Percentiles rank a stretch among this genome's conserved stretches.
These are phyloP conservation scores for Microctonus brassicae DNA, from an alignment of 2,888 invertebrate species.

Conservation along the genomic window DNA sequence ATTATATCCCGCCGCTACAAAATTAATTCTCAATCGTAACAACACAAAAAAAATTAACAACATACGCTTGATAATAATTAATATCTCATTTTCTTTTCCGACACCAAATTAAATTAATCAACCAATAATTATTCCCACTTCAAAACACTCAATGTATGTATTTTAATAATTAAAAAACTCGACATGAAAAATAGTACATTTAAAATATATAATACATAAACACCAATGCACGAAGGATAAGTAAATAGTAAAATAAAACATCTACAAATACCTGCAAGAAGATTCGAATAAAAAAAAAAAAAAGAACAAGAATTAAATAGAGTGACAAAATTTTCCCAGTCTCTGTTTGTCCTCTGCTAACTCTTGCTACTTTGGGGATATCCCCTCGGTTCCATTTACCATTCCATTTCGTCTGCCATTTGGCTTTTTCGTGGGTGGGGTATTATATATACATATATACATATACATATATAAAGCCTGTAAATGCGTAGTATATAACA, in stretches of 20 bases:
- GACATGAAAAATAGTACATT: background rate
- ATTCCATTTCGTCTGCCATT: slow-evolving; percentile 69
- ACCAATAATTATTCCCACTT: too few species aligned
- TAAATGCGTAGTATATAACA: slow-evolving; percentile 47
- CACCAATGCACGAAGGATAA: background rate
- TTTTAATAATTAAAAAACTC: too few species aligned
- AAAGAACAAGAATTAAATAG: slow-evolving; percentile 14
- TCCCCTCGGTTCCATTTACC: slow-evolving; percentile 68
- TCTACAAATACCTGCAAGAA: too few species aligned
- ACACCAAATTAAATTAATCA: too few species aligned
- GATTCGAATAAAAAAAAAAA: too few species aligned
- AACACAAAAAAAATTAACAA: too few species aligned
- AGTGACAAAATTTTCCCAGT: slow-evolving; percentile 61
- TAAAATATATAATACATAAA: background rate
- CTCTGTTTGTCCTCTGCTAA: background rate
- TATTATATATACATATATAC: background rate
- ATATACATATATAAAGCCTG: slow-evolving; percentile 56
- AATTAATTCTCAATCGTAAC: too few species aligned
- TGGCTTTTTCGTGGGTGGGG: slow-evolving; percentile 65
- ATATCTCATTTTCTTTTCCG: too few species aligned
- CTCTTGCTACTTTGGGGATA: slow-evolving; percentile 44
- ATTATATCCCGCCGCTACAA: background rate
- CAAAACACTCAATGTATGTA: too few species aligned
- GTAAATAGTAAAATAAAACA: background rate
- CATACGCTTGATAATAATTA: too few species aligned